Evolutionary conservation across 2,888 invertebrate species (phyloP), one percentile per base, ranked within the genome.

Genomic region (Saturnia japonica): DNA sequence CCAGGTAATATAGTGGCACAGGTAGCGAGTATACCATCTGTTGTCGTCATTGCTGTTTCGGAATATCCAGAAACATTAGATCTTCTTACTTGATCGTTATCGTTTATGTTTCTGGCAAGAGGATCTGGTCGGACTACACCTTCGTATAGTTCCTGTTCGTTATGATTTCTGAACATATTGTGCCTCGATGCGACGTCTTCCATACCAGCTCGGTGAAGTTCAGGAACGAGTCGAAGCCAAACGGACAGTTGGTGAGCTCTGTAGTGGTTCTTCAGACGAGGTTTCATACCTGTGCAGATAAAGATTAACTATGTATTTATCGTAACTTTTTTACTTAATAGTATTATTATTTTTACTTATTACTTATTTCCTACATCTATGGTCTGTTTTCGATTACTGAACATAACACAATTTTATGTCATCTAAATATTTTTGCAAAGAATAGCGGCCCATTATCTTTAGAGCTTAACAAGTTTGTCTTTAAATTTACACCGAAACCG

Each of bases 171-270:
- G 91, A 99, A 97, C 76, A 98, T 95, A 90, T 99, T 98, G 92
- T 98, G 98, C 67, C 97, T 94, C 1, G 97, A 96, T 64, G 97
- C 97, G 12, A 97, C 97, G 88, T 97, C 97, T 82, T 97, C 97
- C 97, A 97, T 97, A 6, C 97, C 97, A 0, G 97, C 96, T 70
- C 97, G 94, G 86, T 98, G 97, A 0, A 98, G 95, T 87, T 99
- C 98, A 0, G 99, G 99, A 67, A 99, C 97, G 11, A 99, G 95
- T 9, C 99, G 96, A 12, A 99, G 91, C 99, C 99, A 99, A 66
- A 99, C 97, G 67, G 99, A 98, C 68, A 99, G 95, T 86, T 99
- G 98, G 90, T 99, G 98, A 1, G 99, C 98, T 68, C 99, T 95
- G 92, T 98, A 99, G 93, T 99, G 99, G 87, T 98, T 98, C 86